Base-by-base conservation (phyloP, 1,140 invertebrate genomes). In the Melanaphis sacchari region DNA sequence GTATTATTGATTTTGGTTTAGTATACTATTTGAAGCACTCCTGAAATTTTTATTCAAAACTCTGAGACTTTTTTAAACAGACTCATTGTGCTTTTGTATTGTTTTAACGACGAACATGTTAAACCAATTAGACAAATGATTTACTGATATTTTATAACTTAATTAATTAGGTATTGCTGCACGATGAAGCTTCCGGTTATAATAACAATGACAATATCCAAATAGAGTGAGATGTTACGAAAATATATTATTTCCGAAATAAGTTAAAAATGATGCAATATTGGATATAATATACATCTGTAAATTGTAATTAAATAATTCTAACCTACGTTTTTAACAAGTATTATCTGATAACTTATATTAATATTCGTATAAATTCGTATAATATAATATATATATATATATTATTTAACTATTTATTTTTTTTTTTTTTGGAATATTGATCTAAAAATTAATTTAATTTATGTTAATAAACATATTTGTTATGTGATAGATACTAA, bases 1-100 rank as follows among this genome's bases (percentile, higher is more conserved):
- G n/a, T 88, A 49, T 24, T 88, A 88, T 88, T 88, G 85, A 88
- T 88, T 46, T 49, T 46, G 31, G 41, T 88, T 49, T 88, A 46
- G 85, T 88, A 66, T 31, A 66, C 59, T 66, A 66, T 85, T 85
- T 54, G 22, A n/a, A 24, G 46, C 46, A 90, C 36, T 54, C 36
- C 89, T 54, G 43, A n/a, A 31, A 90, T 90, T 90, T 31, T 41
- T 90, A 90, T 66, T 66, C 38, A 41, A 59, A 90, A 31, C 18
- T 36, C 31, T 0, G 26, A 38, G 43, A n/a, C 52, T 88, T 88
- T 38, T 46, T 88, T 88, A 88, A 88, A 88, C 43, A 31, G 36
- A 38, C 85, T 26, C 85, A 88, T 88, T 88, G 43, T 49, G 26
- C 24, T 49, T 36, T 22, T 31, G 36, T 88, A 88, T 88, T 87